Conservation (phyloP, 2,113 vertebrate genomes). For the Laticauda colubrina region DNA sequence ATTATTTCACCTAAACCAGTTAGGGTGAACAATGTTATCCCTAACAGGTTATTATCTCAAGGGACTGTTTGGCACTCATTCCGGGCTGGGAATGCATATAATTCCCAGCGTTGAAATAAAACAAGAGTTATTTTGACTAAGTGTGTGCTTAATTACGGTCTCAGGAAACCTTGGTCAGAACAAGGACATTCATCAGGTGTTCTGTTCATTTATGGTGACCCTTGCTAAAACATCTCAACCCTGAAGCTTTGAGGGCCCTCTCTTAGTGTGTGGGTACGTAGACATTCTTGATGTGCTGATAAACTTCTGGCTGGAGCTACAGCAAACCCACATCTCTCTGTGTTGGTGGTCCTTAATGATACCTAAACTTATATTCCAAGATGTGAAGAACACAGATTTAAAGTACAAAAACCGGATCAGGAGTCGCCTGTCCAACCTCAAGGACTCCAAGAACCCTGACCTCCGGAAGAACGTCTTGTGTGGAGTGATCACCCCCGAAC, state of each 20-base stretch:
- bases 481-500: constrained; percentile 81
- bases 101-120: too few species aligned
- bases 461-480: constrained; percentile 88
- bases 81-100: too few species aligned
- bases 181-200: too few species aligned
- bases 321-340: not conserved
- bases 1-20: too few species aligned
- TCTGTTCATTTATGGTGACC: not conserved
- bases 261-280: not conserved
- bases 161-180: too few species aligned
- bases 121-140: too few species aligned
- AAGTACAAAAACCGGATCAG: constrained; percentile 91
- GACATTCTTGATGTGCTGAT: not conserved
- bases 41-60: too few species aligned
- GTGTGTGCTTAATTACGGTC: too few species aligned
- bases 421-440: constrained; percentile 94
- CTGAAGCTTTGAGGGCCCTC: not conserved
- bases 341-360: constrained; percentile 74
- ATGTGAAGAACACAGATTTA: constrained; percentile 88
- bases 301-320: not conserved
- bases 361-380: constrained; percentile 83
- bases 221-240: not conserved
- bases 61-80: too few species aligned
- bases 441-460: constrained; percentile 93
- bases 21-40: too few species aligned